A percentile compares a stretch with the other conserved stretches of the same genome.
Evolutionary conservation across 2,888 invertebrate genomes (phyloP).

Genomic region (Drosophila anceps): DNA sequence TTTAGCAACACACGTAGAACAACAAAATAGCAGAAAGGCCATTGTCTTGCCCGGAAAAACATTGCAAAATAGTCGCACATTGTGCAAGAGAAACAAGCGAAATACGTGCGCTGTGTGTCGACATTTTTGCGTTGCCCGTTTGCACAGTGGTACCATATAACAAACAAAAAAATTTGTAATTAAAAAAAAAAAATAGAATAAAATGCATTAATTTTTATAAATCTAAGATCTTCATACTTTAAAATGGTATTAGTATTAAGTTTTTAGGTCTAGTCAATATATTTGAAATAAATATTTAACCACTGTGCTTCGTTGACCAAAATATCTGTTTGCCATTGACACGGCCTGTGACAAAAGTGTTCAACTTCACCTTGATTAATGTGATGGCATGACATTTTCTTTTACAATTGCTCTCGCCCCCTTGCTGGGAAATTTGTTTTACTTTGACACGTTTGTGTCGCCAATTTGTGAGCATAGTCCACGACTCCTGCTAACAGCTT

Average conservation of each 20-base stretch:
- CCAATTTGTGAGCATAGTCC: conserved; percentile 26
- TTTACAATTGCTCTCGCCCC: not conserved
- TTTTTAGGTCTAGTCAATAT: not conserved
- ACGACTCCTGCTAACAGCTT: conserved; percentile 12
- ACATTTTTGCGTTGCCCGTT: conserved; percentile 19
- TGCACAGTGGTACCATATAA: conserved; percentile 31
- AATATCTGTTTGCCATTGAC: conserved; percentile 46
- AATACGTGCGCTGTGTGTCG: conserved; percentile 59
- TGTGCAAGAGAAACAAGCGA: conserved; percentile 47
- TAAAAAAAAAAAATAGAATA: not conserved
- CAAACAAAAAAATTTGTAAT: not conserved
- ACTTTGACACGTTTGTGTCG: conserved; percentile 23
- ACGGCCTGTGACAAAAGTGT: conserved; percentile 37
- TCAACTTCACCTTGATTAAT: conserved; percentile 74
- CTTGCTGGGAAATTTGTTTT: conserved; percentile 21
- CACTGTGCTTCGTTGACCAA: conserved; percentile 30
- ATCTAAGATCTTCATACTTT: not conserved
- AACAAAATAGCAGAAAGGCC: conserved; percentile 25
- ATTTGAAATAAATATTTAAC: not conserved
- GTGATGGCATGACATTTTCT: conserved; percentile 43
- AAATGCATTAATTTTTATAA: rapidly evolving
- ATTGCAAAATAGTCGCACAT: conserved; percentile 54
- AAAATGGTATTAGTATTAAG: not conserved
- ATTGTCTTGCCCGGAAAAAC: conserved; percentile 24
- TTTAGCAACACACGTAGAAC: conserved; percentile 65